Conservation (phyloP, 2,113 vertebrate species). For the Pelusios castaneus region DNA sequence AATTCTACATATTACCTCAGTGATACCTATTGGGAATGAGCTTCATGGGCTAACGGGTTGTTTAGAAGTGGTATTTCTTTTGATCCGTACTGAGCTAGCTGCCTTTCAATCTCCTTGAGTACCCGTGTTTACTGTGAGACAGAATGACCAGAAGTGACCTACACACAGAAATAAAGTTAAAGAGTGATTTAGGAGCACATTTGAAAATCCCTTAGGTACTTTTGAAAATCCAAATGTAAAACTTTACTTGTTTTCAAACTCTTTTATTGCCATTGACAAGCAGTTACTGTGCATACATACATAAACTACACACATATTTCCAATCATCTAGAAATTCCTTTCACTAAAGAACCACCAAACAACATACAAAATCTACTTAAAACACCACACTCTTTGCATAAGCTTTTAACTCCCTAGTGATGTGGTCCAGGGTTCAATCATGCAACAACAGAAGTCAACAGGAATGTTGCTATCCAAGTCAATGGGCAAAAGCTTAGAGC, state of each 20-base stretch:
- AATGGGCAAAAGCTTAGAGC: neutral
- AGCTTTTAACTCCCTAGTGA: neutral
- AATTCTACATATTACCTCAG: neutral
- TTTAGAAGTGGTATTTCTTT: neutral
- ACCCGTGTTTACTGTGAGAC: neutral
- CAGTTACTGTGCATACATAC: neutral
- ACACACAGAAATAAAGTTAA: neutral
- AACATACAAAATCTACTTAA: neutral
- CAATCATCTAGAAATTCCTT: neutral
- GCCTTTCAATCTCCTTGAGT: neutral
- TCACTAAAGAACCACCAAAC: neutral
- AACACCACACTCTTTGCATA: slow-evolving; percentile 7
- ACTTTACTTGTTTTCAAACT: neutral
- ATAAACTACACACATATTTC: neutral
- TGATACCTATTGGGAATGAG: neutral
- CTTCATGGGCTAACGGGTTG: neutral
- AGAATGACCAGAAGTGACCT: neutral
- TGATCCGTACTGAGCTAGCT: neutral
- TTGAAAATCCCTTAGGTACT: accelerated
- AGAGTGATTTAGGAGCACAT: neutral
- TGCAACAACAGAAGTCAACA: neutral
- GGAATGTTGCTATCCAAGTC: neutral
- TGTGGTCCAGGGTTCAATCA: neutral
- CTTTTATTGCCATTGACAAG: neutral
- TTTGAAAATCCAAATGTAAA: neutral